Evolutionary conservation across 2,888 invertebrate genomes (phyloP).

Genomic region (Linhomoeus sp.): DNA sequence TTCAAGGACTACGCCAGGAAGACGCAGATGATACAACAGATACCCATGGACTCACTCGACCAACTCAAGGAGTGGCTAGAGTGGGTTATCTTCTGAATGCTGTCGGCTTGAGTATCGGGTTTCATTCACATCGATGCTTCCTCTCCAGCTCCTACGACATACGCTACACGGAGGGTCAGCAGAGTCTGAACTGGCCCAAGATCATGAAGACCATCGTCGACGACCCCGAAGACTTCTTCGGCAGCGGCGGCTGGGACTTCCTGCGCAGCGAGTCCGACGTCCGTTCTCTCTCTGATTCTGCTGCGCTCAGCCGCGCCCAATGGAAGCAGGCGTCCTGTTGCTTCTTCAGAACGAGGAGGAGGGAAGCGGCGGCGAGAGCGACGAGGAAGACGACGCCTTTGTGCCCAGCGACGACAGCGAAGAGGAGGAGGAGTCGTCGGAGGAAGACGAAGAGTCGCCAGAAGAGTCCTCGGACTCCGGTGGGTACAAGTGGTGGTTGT

Average conservation of each 20-base stretch:
- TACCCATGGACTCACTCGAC: slow-evolving; percentile 96
- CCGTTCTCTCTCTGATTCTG: too few species aligned
- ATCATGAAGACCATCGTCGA: slow-evolving; percentile 99
- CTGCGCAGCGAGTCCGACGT: slow-evolving; percentile 50
- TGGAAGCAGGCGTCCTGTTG: too few species aligned
- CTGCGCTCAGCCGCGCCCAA: too few species aligned
- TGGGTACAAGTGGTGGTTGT: too few species aligned
- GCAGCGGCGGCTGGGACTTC: slow-evolving; percentile 95
- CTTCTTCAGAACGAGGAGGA: slow-evolving; percentile 26
- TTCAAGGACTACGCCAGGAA: slow-evolving; percentile 92
- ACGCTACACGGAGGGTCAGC: slow-evolving; percentile 89
- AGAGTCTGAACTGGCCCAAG: slow-evolving; percentile 95
- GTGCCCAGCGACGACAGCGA: slow-evolving; percentile 27
- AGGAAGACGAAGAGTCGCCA: slow-evolving; percentile 19
- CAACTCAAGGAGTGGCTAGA: slow-evolving; percentile 98
- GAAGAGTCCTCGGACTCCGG: slow-evolving; percentile 8
- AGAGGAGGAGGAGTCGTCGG: slow-evolving; percentile 11
- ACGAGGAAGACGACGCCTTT: slow-evolving; percentile 38
- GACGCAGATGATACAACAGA: slow-evolving; percentile 90
- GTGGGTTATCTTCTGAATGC: slow-evolving; percentile 39
- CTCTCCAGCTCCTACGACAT: slow-evolving; percentile 59
- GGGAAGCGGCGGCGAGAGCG: slow-evolving; percentile 44
- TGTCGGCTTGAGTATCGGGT: too few species aligned
- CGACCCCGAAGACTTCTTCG: slow-evolving; percentile 95
- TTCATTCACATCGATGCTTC: too few species aligned